Base-by-base conservation (phyloP, 2,888 invertebrate species). In the Sinotaia quadrata region DNA sequence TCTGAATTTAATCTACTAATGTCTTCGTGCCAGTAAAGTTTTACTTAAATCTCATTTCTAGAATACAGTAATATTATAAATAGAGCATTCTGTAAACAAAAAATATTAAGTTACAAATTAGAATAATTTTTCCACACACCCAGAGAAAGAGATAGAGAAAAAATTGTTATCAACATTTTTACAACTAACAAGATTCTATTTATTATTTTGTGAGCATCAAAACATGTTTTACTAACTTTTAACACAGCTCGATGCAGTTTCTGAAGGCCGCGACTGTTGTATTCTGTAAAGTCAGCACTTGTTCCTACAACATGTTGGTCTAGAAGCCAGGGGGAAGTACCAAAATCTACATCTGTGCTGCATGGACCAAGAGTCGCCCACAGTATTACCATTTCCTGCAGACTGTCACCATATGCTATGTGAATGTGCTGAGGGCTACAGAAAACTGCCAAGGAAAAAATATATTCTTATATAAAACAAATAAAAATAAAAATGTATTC, bases 371-470 rank as follows among this genome's bases (percentile, higher is more conserved):
- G 49, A 36, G 82, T 79, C 10, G 80, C 74, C 83, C 83, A 83
- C 75, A 82, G 75, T 33, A 83, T 75, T 31, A 77, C 77, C 72
- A 83, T 80, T 12, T 74, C 72, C n/a, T 70, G 61, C n/a, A 67
- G 7, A 7, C 66, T 56, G 66, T 76, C 72, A 0, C 82, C 81
- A 60, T 71, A 79, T 8, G 79, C 74, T n/a, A 82, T 54, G 49
- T 82, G 84, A 10, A 84, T 73, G n/a, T 81, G 79, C 61, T 80
- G 77, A 3, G 77, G 76, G 1, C 4, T 33, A 52, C 75, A 76
- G 33, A 44, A 44, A 4, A 4, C 65, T 65, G 65, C 18, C 21
- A 41, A 10, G 18, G 10, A 41, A 10, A 41, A 41, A 41, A 41
- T 41, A n/a, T n/a, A n/a, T n/a, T n/a, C n/a, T n/a, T n/a, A 54